Evolutionary conservation across 2,113 vertebrate species (phyloP).

Genomic region (Strigops habroptila): DNA sequence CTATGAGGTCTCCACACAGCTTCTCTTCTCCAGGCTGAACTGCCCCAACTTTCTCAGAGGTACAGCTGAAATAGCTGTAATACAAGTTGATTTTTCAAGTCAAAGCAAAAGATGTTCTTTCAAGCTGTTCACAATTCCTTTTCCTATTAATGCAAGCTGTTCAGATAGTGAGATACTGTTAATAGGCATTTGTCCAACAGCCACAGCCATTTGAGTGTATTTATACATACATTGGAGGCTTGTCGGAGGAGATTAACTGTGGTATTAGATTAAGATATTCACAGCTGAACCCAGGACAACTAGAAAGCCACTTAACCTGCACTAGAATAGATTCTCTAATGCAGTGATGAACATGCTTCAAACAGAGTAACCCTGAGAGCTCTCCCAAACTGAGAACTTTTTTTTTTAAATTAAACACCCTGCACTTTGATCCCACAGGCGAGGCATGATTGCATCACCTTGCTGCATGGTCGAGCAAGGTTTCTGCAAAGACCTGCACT

Average conservation of each 20-base stretch:
- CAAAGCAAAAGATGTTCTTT: neutral
- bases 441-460: neutral
- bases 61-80: neutral
- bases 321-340: slow-evolving; percentile 55
- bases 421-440: neutral
- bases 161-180: neutral
- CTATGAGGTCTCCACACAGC: neutral
- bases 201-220: neutral
- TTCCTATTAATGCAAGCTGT: neutral
- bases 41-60: neutral
- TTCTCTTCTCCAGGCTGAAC: neutral
- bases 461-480: neutral
- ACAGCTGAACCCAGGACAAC: neutral
- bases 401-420: neutral
- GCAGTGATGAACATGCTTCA: neutral
- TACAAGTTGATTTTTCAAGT: neutral
- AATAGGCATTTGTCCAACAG: neutral
- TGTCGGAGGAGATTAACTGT: slow-evolving; percentile 41
- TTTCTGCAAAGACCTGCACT: neutral
- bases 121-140: neutral
- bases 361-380: neutral
- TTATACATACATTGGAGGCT: neutral
- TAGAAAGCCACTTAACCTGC: slow-evolving; percentile 49
- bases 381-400: neutral
- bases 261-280: slow-evolving; percentile 38